Base-by-base conservation (phyloP, 1,140 invertebrate species). In the Heliconius eleuchia region DNA sequence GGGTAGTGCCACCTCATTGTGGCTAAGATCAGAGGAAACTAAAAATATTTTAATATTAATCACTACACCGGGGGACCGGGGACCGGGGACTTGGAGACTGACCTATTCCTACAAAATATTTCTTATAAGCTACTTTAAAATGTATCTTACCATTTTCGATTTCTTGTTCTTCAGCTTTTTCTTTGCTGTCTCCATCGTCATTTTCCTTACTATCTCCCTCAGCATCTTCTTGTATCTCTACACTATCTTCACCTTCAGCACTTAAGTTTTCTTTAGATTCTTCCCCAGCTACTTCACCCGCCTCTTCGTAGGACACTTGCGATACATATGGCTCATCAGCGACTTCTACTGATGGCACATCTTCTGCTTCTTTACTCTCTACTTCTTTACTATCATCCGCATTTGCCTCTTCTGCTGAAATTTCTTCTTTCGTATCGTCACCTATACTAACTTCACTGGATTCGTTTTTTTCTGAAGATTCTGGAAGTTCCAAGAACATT, bases 281-380 rank as follows among this genome's bases (percentile, higher is more conserved):
- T 66, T 86, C 88, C 50, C 91, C 86, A 50, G 83, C 88, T 78
- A 82, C 84, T 82, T 78, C 85, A 84, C 89, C 85, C 83, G 94
- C 90, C 73, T 88, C 88, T 82, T 94, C 92, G 55, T 88, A 85
- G 72, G 91, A 94, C 74, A 86, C 85, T 88, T 92, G 88, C 75
- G 91, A 85, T 81, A 95, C 91, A 86, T 95, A 95, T 52, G 94
- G 93, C 81, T 94, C 93, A 78, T 95, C 95, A 73, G 95, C 94
- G 76, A 94, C 89, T 88, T 94, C 91, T 76, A 95, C 82, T 60
- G 93, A 90, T 52, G 91, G 91, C 73, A 82, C 85, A 75, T 92
- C 89, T 34, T 90, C 86, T 78, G 87, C 89, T 79, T 87, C 86
- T 77, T 80, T 73, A 71, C 84, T 87, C n/a, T 82, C 81, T 57